Evolutionary conservation across 2,113 vertebrate genomes (phyloP).

Genomic region (Actenoides hombroni): DNA sequence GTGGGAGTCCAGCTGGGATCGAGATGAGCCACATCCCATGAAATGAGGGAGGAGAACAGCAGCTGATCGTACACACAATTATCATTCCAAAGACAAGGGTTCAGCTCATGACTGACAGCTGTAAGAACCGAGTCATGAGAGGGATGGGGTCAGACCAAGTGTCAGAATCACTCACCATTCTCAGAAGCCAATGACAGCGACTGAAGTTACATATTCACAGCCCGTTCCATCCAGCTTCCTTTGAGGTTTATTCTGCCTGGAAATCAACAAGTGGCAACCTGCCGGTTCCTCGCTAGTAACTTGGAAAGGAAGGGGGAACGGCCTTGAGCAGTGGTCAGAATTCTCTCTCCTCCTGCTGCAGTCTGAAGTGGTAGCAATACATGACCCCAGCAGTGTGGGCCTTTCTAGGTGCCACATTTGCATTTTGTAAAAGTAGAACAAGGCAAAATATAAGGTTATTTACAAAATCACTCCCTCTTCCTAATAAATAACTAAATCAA

Average conservation of each 20-base stretch:
- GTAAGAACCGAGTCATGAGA: not conserved
- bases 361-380: not conserved
- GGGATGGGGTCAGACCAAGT: not conserved
- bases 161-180: not conserved
- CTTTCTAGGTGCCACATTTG: not conserved
- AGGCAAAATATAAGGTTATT: not conserved
- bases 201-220: not conserved
- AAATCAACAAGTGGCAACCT: not conserved
- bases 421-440: not conserved
- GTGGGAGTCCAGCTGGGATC: not conserved
- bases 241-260: not conserved
- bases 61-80: not conserved
- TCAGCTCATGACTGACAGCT: not conserved
- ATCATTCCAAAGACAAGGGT: not conserved
- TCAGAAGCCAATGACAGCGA: not conserved
- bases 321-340: not conserved
- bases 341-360: not conserved
- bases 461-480: not conserved
- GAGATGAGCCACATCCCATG: not conserved
- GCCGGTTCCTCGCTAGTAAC: not conserved
- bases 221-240: conserved; percentile 2
- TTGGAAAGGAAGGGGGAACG: not conserved
- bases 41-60: not conserved
- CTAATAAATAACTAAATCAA: not conserved
- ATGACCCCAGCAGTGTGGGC: not conserved